A percentile compares a stretch with the other conserved stretches of the same genome.
Evolutionary conservation across 2,113 vertebrate genomes (phyloP).

Genomic region (Pogonocichla stellata): DNA sequence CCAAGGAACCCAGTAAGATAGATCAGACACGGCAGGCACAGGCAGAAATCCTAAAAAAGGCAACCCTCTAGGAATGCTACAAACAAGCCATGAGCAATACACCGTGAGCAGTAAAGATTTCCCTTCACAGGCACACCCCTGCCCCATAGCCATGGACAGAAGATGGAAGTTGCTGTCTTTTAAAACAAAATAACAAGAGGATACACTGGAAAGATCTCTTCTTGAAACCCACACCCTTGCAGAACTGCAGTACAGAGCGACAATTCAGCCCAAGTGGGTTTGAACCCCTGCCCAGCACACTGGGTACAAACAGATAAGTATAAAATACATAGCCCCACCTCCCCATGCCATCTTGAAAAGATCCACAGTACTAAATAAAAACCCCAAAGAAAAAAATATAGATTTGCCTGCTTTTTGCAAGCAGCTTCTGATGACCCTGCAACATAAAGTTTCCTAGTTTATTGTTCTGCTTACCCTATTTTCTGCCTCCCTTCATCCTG

Average conservation of each 20-base stretch:
- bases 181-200: neutral
- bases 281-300: neutral
- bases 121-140: no score
- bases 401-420: neutral
- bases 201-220: neutral
- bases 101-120: neutral
- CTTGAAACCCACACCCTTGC: neutral
- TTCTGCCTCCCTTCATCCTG: neutral
- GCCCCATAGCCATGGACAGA: neutral
- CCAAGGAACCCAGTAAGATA: neutral
- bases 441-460: neutral
- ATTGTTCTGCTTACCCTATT: neutral
- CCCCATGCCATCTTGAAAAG: neutral
- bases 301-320: neutral
- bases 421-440: neutral
- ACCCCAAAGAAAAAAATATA: neutral
- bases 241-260: neutral
- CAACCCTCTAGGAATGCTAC: neutral
- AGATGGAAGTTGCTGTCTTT: neutral
- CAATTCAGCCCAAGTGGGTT: neutral
- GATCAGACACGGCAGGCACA: neutral
- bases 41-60: neutral
- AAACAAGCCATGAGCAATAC: neutral
- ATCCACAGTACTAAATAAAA: neutral
- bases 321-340: neutral